Base-by-base conservation (phyloP, 2,888 invertebrate genomes). In the Stenoptilia bipunctidactyla region DNA sequence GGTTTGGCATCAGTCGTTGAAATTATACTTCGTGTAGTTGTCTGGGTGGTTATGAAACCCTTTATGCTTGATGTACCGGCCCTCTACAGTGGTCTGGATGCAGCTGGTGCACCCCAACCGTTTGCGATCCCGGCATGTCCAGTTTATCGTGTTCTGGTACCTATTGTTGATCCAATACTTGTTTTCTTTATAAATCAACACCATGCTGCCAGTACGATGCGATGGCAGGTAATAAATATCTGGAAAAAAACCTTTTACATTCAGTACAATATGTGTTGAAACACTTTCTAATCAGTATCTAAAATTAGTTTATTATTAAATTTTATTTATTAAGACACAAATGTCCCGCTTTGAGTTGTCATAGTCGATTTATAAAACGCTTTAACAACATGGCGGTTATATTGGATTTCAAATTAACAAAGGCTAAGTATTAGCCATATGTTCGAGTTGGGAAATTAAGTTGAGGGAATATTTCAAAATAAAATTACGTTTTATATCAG, bases 101-200 rank as follows among this genome's bases (percentile, higher is more conserved):
- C 83, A 82, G 53, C 80, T 79, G 56, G 64, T 75, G 55, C 83
- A 83, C 0, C 83, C 83, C 0, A 80, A 52, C 0, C 79, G 55
- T 45, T 83, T 82, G 13, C 82, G 58, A 39, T 83, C 83, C 41
- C 79, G 58, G 50, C 83, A 83, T 0, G 83, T 83, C 83, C 83
- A 83, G 41, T 83, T 83, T 14, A 83, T 83, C 0, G 83, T 83
- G 49, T 82, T 82, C 54, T 80, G 82, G 40, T 83, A 83, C 8
- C 82, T 62, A 40, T 83, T 83, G 54, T 83, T 83, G 49, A 83
- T 79, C 83, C 83, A 83, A 44, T 74, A 83, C 50, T 83, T 83
- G 58, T 83, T 83, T 49, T 83, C 82, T 43, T 80, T 75, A 56
- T 68, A 83, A 51, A 83, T 83, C 39, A 83, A 57, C 27, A 83